Evolutionary conservation across 2,113 vertebrate genomes (phyloP), one percentile per base, ranked within the genome.

Genomic region (Puma concolor): DNA sequence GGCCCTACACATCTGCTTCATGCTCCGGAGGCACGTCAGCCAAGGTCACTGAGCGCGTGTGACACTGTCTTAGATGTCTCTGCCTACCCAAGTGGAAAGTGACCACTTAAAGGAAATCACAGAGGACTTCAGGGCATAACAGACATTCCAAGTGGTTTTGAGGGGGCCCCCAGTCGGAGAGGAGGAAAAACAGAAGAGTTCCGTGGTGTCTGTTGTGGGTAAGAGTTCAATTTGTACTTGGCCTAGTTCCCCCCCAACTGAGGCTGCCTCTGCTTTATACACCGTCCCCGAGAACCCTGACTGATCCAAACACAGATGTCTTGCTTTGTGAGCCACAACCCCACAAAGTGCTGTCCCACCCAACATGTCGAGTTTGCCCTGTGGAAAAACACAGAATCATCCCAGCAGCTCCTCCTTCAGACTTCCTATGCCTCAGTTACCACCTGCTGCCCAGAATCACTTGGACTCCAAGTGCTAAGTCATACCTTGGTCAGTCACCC

Each of bases 21-120:
- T 21, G 5, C 0, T 17, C 4, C 2, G 41, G 41, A 2, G 13
- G 31, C 48, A 3, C 14, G 0, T 1, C 5, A 23, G 10, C 29
- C 11, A 2, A 36, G 7, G 1, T 2, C 33, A 16, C 17, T 21
- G 15, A 64, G 52, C 4, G 8, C 17, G 4, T 29, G 3, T 0
- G 69, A 15, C 0, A n/a, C 14, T 19, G 5, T 31, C 3, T 16
- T 5, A 0, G 25, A 19, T 0, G 9, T 10, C 15, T 13, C 48
- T 10, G 9, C 11, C 36, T 27, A 27, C 15, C 41, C 19, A n/a
- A 21, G 38, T 23, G 7, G 66, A 54, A 72, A 54, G 48, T 29
- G 1, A 36, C 4, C 31, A 48, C 69, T n/a, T 7, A 52, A 31
- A 66, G 60, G 64, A 69, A 67, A 33, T 36, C 64, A 4, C 57